These are phyloP conservation scores for Steinernema feltiae DNA, from an alignment of 1,140 invertebrate species.

Conservation along the genomic window DNA sequence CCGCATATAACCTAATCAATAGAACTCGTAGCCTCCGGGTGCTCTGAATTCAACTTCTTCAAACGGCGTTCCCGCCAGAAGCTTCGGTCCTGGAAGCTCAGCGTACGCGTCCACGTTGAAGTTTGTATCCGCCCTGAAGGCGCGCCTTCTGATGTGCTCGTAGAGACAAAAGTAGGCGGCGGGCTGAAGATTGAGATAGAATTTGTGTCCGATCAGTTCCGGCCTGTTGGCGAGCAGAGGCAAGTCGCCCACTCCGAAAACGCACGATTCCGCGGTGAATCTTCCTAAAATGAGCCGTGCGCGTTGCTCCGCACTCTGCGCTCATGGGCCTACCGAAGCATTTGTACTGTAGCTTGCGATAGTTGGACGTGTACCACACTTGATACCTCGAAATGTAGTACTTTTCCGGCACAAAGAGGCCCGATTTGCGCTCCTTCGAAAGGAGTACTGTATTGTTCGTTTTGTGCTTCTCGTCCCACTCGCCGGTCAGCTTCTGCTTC, in stretches of 20 bases:
- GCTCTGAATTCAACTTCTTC: neutral
- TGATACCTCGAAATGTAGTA: conserved; percentile 34
- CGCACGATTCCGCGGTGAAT: conserved; percentile 40
- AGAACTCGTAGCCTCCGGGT: neutral
- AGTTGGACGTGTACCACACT: conserved; percentile 30
- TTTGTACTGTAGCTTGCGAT: neutral
- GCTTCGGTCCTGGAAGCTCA: neutral
- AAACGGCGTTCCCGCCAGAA: neutral
- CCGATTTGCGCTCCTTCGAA: neutral
- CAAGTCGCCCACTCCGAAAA: conserved; percentile 48
- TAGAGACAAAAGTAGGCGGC: conserved; percentile 46
- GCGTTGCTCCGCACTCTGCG: neutral
- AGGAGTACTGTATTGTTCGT: neutral
- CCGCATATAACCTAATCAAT: neutral
- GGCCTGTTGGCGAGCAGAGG: conserved; percentile 35
- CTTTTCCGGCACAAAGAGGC: neutral
- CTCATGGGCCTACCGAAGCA: neutral
- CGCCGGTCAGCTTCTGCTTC: neutral
- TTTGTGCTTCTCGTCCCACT: neutral
- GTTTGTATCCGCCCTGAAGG: neutral
- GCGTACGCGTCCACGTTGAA: neutral
- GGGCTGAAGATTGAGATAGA: conserved; percentile 47
- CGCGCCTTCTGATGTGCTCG: conserved; percentile 14
- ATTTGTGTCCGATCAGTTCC: conserved; percentile 49
- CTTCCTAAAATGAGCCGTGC: conserved; percentile 4